Evolutionary conservation across 1,140 invertebrate species (phyloP), one percentile per base, ranked within the genome.

Genomic region (Diploscapter pachys): DNA sequence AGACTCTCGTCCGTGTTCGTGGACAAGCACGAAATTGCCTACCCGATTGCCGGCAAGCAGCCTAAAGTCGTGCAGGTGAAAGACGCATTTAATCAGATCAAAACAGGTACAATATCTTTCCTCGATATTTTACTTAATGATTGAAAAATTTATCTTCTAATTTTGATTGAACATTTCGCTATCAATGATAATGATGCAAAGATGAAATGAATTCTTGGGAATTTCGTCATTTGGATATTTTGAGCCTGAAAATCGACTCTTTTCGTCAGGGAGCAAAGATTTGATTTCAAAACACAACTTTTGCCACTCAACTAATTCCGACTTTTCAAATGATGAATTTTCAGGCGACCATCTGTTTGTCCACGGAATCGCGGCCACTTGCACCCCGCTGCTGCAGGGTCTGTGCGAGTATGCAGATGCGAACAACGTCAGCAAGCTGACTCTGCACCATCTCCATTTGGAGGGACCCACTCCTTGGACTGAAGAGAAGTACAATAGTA

Each of bases 331-430:
- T n/a, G n/a, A n/a, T n/a, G n/a, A 31, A 8, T 31, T 65, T 65
- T 53, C 88, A 94, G 93, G 91, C 80, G 89, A 93, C 80, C 89
- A 90, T 2, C 91, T 96, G 5, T 96, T 92, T 84, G 87, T 92
- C 0, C 92, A 94, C 82, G 93, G 94, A n/a, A 94, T 93, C 0
- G 94, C 94, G 2, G 92, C 93, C 3, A 96, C 94, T 0, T 94
- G 94, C 0, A 88, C 91, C 11, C 89, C 90, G 53, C 86, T 95
- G 3, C 88, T 94, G 0, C 63, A 73, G 71, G 92, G 92, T 2
- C 91, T 97, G 90, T 91, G 92, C 0, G 88, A 91, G 8, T 89
- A 93, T 80, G 94, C 92, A 2, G 91, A 91, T 79, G 86, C 87
- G 5, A 89, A 89, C 2, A 88, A 90, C 9, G 85, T 96, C 31